Conservation (phyloP, 2,113 vertebrate species). For the Plotosus lineatus region DNA sequence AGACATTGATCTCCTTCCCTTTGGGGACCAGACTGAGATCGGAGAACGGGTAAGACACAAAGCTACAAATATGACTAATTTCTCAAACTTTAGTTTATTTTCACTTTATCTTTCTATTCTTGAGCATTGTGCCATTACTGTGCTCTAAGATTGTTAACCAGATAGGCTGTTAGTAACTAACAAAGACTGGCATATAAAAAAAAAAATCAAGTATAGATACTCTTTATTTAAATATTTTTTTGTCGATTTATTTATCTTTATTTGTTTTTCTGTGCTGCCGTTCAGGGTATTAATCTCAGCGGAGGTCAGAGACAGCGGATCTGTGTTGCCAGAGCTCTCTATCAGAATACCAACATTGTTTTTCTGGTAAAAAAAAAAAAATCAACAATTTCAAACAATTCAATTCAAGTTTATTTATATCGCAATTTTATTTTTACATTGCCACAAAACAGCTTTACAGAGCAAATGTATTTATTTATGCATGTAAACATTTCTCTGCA, state of each 20-base stretch:
- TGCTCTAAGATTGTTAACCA: constrained; percentile 27
- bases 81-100: not conserved
- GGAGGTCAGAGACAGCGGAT: constrained; percentile 96
- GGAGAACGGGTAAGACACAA: constrained; percentile 84
- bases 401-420: too few species aligned
- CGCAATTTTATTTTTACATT: too few species aligned
- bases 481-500: too few species aligned
- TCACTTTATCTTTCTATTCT: not conserved
- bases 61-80: not conserved
- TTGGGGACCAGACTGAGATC: constrained; percentile 98
- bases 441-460: too few species aligned
- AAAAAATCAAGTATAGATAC: not conserved
- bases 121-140: constrained; percentile 16
- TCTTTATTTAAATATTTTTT: not conserved
- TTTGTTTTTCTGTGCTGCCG: constrained; percentile 30
- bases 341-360: constrained; percentile 97
- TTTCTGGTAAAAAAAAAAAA: constrained; percentile 91
- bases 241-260: not conserved
- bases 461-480: too few species aligned
- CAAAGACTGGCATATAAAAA: constrained; percentile 21
- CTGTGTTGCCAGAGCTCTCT: constrained; percentile 93
- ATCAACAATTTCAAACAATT: too few species aligned
- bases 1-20: constrained; percentile 95
- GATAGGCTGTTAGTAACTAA: constrained; percentile 22
- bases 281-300: constrained; percentile 95